Evolutionary conservation across 2,797 vertebrate genomes (phyloP).

Genomic region (Leptatherina wallacei): DNA sequence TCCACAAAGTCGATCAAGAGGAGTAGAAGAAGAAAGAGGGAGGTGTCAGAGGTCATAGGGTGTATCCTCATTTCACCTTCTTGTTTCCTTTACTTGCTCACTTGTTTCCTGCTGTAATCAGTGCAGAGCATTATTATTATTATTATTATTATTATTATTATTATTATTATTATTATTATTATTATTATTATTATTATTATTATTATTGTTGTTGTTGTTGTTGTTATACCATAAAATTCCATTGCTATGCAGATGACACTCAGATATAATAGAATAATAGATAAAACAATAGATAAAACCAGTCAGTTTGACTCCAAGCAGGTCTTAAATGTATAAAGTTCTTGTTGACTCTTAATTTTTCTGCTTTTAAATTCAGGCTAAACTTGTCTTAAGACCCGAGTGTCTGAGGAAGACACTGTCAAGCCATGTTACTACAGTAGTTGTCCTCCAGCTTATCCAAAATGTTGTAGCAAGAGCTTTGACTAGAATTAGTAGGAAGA

Average conservation of each 20-base stretch:
- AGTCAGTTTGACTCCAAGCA: background rate
- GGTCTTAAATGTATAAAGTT: background rate
- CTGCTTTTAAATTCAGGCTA: no score
- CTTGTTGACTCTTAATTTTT: background rate
- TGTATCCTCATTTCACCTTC: background rate
- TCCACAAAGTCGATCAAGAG: slow-evolving; percentile 5
- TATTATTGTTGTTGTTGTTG: no score
- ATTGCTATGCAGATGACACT: background rate
- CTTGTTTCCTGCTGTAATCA: slow-evolving; percentile 1
- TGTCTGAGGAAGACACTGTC: background rate
- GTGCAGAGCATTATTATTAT: no score
- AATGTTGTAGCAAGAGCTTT: no score
- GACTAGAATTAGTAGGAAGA: no score
- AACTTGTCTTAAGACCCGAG: background rate
- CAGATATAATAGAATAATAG: background rate
- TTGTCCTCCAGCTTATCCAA: no score
- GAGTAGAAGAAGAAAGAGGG: background rate
- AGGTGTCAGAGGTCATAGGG: slow-evolving; percentile 7
- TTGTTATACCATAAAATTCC: no score
- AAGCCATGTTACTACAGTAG: background rate
- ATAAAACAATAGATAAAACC: background rate
- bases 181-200: no score
- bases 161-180: no score
- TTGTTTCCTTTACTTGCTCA: background rate
- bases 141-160: no score